A percentile compares a stretch with the other conserved stretches of the same genome.
phyloP scores from a whole-genome alignment of 30 jellyfish, hydroid and myxozoan species.

The Hydra vulgaris region DNA sequence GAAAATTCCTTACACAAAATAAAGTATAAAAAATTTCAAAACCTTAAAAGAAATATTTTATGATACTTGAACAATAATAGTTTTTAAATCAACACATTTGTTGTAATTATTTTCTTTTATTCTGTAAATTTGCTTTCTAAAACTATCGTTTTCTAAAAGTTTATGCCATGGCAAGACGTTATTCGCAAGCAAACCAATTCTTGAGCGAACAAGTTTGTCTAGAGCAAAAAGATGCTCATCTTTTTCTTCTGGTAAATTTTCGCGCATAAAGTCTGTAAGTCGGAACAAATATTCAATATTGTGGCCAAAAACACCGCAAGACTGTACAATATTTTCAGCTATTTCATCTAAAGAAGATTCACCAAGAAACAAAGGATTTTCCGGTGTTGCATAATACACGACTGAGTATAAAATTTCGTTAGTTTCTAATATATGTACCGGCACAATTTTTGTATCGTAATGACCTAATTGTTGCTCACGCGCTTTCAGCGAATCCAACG shows the following conservation, averaged over 20 bases:
- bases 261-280: slow-evolving; percentile 70
- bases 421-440: slow-evolving; percentile 17
- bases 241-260: slow-evolving; percentile 24
- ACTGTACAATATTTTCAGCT: slow-evolving; percentile 37
- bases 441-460: slow-evolving; percentile 22
- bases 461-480: slow-evolving; percentile 69
- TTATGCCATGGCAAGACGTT: slow-evolving; percentile 47
- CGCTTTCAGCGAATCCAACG: slow-evolving; percentile 32
- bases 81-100: not conserved
- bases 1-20: no score
- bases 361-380: slow-evolving; percentile 43
- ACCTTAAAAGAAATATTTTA: no score
- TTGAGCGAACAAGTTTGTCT: slow-evolving; percentile 49
- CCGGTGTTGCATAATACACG: slow-evolving; percentile 63
- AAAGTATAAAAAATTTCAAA: no score
- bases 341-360: slow-evolving; percentile 29
- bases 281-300: slow-evolving; percentile 66
- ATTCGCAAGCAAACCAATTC: slow-evolving; percentile 41
- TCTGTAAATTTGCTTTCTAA: not conserved
- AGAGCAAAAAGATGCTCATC: slow-evolving; percentile 60
- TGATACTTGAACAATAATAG: not conserved
- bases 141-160: not conserved
- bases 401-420: slow-evolving; percentile 19
- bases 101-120: not conserved
- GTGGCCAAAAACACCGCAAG: slow-evolving; percentile 61